These are phyloP conservation scores for Siniperca scherzeri DNA, from an alignment of 2,797 vertebrate species.

Conservation along the genomic window DNA sequence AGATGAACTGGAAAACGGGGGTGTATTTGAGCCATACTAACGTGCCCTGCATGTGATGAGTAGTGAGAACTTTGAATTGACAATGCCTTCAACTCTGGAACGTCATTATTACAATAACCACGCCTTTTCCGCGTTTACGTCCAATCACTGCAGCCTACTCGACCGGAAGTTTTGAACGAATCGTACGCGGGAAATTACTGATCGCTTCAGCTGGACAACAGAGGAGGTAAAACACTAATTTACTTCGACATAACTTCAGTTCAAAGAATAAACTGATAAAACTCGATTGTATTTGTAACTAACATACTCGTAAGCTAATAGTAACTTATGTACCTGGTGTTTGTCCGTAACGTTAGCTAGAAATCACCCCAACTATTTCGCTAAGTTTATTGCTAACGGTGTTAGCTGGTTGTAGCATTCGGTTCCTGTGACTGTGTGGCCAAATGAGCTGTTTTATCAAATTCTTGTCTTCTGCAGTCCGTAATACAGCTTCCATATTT, in stretches of 20 bases:
- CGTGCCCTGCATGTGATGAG: too few species aligned
- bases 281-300: fast-evolving
- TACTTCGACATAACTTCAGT: fast-evolving
- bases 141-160: constrained; percentile 58
- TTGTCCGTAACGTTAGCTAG: background rate
- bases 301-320: fast-evolving
- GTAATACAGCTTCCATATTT: background rate
- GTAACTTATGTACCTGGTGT: fast-evolving
- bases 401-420: constrained; percentile 32
- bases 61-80: too few species aligned
- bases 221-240: constrained; percentile 50
- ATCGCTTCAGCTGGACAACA: constrained; percentile 24
- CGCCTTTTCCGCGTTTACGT: constrained; percentile 38
- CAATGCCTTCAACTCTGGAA: background rate
- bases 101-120: background rate
- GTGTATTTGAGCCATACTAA: too few species aligned
- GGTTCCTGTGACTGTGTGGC: background rate
- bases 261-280: fast-evolving
- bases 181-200: constrained; percentile 76
- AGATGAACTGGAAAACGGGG: background rate
- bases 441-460: background rate
- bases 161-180: constrained; percentile 77
- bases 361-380: background rate
- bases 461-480: background rate
- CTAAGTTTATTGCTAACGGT: constrained; percentile 39